These are phyloP conservation scores for Epirrhoe alternata DNA, from an alignment of 2,888 invertebrate genomes.

Conservation along the genomic window DNA sequence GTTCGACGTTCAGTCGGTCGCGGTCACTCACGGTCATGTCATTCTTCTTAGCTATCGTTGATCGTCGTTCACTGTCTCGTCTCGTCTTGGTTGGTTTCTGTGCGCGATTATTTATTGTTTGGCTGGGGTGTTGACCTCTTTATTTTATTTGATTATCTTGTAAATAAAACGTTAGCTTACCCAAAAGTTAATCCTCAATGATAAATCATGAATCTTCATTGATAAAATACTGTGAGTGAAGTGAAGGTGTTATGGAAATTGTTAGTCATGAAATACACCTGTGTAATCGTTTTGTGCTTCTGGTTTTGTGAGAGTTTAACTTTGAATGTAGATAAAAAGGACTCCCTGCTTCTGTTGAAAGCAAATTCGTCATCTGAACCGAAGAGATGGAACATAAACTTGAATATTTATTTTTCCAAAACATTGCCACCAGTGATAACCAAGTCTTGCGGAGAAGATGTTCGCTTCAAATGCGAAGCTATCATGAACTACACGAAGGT, in stretches of 20 bases:
- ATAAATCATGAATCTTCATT: conserved; percentile 14
- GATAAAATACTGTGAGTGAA: not conserved
- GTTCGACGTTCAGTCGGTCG: too few species aligned
- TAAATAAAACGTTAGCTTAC: not conserved
- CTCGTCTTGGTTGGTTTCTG: not conserved
- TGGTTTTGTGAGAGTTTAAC: conserved; percentile 64
- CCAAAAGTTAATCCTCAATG: not conserved
- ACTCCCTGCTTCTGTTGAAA: conserved; percentile 61
- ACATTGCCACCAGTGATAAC: conserved; percentile 64
- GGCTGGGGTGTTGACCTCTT: conserved; percentile 2
- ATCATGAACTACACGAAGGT: conserved; percentile 77
- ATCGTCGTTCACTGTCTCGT: too few species aligned
- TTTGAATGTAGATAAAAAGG: conserved; percentile 59
- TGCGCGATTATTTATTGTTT: conserved; percentile 10
- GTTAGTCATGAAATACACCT: conserved; percentile 75
- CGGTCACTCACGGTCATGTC: not conserved
- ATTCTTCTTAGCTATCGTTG: not conserved
- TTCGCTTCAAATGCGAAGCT: conserved; percentile 76
- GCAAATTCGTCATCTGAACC: conserved; percentile 68
- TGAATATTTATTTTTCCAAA: conserved; percentile 77
- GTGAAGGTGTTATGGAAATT: conserved; percentile 71
- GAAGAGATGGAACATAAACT: conserved; percentile 77
- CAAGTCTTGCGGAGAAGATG: conserved; percentile 62
- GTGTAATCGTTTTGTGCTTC: conserved; percentile 72
- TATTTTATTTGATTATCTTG: not conserved